A percentile compares a stretch with the other conserved stretches of the same genome.
Evolutionary conservation across 1,140 invertebrate species (phyloP).

Genomic region (Lanistes nyassanus): DNA sequence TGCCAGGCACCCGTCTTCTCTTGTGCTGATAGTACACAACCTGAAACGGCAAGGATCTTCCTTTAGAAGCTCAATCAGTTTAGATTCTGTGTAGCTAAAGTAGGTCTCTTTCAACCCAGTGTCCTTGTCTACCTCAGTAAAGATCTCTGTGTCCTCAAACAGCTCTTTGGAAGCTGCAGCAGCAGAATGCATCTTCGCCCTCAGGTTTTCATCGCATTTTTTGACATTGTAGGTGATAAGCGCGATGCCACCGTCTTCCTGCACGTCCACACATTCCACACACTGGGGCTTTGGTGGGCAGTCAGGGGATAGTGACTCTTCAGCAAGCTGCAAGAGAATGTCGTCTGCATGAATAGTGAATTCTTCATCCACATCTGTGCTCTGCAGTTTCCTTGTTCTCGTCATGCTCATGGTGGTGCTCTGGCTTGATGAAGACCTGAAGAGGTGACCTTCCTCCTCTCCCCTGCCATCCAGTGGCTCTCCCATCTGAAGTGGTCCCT

Average conservation of each 20-base stretch:
- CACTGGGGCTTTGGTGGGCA: background rate
- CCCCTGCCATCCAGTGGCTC: too few species aligned
- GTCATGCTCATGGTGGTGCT: too few species aligned
- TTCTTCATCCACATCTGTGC: background rate
- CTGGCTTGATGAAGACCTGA: too few species aligned
- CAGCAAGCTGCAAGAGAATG: slow-evolving; percentile 43
- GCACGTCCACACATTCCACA: slow-evolving; percentile 31
- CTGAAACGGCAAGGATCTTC: slow-evolving; percentile 29
- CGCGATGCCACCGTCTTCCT: slow-evolving; percentile 38
- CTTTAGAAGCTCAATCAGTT: slow-evolving; percentile 27
- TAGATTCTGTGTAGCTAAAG: slow-evolving; percentile 29
- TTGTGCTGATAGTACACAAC: slow-evolving; percentile 24
- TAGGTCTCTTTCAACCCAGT: background rate
- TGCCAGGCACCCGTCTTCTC: slow-evolving; percentile 3
- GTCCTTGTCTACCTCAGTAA: slow-evolving; percentile 17
- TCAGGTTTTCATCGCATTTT: slow-evolving; percentile 2
- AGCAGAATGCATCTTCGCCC: slow-evolving; percentile 18
- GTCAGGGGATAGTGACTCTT: slow-evolving; percentile 3
- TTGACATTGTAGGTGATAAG: slow-evolving; percentile 26
- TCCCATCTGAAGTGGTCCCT: too few species aligned
- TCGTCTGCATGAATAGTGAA: slow-evolving; percentile 32
- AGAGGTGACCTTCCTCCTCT: too few species aligned
- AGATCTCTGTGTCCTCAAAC: slow-evolving; percentile 30
- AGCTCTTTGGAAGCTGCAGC: slow-evolving; percentile 8
- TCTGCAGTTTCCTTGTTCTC: too few species aligned